phyloP scores from a whole-genome alignment of 2,113 vertebrate genomes.

The Otolemur garnettii region DNA sequence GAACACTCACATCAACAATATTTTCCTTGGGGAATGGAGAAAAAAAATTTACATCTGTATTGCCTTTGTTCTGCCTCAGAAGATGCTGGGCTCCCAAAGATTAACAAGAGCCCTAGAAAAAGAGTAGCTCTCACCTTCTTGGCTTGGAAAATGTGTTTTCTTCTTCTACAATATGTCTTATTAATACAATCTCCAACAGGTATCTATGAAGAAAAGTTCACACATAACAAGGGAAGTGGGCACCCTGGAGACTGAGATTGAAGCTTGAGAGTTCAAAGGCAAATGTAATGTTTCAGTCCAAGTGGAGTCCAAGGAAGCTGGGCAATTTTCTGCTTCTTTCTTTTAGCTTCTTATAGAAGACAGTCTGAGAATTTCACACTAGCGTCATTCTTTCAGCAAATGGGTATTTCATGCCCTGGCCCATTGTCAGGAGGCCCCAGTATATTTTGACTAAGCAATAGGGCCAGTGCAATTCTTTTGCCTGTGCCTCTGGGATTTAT shows the following conservation, averaged over 20 bases:
- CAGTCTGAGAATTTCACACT: slow-evolving; percentile 48
- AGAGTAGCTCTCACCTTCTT: background rate
- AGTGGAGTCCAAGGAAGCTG: background rate
- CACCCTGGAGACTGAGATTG: slow-evolving; percentile 47
- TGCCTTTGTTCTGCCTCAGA: background rate
- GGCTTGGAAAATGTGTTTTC: slow-evolving; percentile 5
- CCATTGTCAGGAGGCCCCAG: background rate
- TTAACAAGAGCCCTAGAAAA: slow-evolving; percentile 44
- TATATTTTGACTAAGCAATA: slow-evolving; percentile 25
- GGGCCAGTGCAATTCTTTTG: background rate
- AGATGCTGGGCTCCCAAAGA: slow-evolving; percentile 27
- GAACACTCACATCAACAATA: background rate
- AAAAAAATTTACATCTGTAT: background rate
- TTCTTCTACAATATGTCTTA: background rate
- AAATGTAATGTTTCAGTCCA: slow-evolving; percentile 36
- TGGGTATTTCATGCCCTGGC: background rate
- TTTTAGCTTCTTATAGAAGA: slow-evolving; percentile 23
- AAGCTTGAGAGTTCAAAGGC: slow-evolving; percentile 43
- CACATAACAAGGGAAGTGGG: slow-evolving; percentile 21
- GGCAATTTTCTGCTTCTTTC: slow-evolving; percentile 6
- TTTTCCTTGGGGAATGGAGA: background rate
- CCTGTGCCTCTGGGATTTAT: background rate
- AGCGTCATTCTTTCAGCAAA: slow-evolving; percentile 34
- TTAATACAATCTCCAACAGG: slow-evolving; percentile 42
- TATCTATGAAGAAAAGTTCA: slow-evolving; percentile 46